Base-by-base conservation (phyloP, 2,113 vertebrate genomes). In the Corythoichthys haematopterus region DNA sequence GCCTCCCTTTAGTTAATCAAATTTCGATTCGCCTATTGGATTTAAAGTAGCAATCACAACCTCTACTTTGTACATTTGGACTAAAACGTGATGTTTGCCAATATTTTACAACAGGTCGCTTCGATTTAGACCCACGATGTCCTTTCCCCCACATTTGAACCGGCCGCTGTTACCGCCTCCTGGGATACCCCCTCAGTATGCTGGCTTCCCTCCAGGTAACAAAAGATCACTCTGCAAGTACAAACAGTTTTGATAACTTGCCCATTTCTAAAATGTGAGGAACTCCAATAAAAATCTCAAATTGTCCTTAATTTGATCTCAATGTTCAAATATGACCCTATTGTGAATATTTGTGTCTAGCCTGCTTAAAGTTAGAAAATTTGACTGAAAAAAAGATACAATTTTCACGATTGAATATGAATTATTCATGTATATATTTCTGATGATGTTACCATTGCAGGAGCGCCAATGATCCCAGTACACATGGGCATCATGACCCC, bases 401-500 rank as follows among this genome's bases (percentile, higher is more conserved):
- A 8, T 52, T 52, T 52, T n/a, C 50, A 52, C 1, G 16, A 20
- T n/a, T 20, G 8, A 20, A 20, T 8, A 52, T 6, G 8, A 6
- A n/a, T n/a, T 6, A 13, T 4, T 48, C 11, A 35, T 57, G 12
- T 5, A 35, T 33, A 14, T 4, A 12, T 57, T 77, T 11, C 14
- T 38, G 60, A 6, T 28, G 20, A 28, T 28, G 20, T 28, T 28
- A 28, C 20, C 20, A 28, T 72, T 73, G 13, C 71, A 99, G 97
- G 94, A 71, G 89, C 94, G 20, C 97, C 94, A 61, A 98, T 99
- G 96, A 98, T 99, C 90, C 97, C 97, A 80, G 93, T 99, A 74
- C 97, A 98, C 69, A 96, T 99, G 94, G 93, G 97, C 77, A 94
- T 99, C 86, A 98, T 99, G 96, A 89, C 95, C 68, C 93, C 95